Evolutionary conservation across 2,888 invertebrate genomes (phyloP).

Genomic region (Sesamia inferens): DNA sequence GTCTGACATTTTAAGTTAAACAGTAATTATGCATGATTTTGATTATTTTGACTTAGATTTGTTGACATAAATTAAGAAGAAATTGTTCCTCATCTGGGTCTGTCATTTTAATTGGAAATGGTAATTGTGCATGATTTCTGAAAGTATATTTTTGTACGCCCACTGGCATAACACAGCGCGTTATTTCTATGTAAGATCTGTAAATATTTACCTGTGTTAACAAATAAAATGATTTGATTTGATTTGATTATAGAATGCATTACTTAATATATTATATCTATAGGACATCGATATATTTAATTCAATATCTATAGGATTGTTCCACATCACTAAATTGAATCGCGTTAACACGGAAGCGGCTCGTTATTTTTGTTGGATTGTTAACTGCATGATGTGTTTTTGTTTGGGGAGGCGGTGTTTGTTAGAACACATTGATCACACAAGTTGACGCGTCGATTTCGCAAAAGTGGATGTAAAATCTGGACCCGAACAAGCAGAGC

Average conservation of each 20-base stretch:
- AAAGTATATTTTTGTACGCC: too few species aligned
- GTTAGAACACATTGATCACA: conserved; percentile 38
- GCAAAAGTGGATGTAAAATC: conserved; percentile 29
- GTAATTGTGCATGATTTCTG: too few species aligned
- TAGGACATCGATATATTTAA: not conserved
- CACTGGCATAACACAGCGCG: too few species aligned
- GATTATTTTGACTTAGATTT: too few species aligned
- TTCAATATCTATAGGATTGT: not conserved
- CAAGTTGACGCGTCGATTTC: conserved; percentile 40
- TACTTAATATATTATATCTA: not conserved
- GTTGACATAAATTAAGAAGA: too few species aligned
- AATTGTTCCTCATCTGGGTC: too few species aligned
- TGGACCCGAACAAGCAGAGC: not conserved
- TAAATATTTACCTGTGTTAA: too few species aligned
- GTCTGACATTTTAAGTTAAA: too few species aligned
- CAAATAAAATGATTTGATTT: too few species aligned
- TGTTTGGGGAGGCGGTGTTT: conserved; percentile 45
- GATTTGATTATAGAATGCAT: not conserved
- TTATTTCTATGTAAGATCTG: too few species aligned
- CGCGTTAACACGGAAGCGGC: conserved; percentile 38
- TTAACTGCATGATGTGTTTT: conserved; percentile 54
- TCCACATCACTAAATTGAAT: conserved; percentile 35
- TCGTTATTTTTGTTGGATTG: conserved; percentile 44
- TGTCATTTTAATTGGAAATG: too few species aligned
- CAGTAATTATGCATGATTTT: too few species aligned